Percentiles rank a stretch among this genome's conserved stretches.
These are phyloP conservation scores for Siniperca obscura DNA, from an alignment of 2,797 vertebrate genomes.

Conservation along the genomic window DNA sequence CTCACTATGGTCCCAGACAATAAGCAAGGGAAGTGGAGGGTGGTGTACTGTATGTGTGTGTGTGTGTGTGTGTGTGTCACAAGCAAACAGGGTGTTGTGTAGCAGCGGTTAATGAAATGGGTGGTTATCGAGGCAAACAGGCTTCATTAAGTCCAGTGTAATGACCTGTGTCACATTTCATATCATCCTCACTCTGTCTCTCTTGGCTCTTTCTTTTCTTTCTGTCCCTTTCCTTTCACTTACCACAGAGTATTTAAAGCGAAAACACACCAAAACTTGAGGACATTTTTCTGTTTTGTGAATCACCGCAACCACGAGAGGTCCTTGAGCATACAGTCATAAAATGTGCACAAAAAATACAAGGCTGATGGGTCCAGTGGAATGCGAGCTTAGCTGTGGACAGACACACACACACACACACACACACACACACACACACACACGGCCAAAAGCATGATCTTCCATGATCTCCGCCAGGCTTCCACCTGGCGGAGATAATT, in stretches of 20 bases:
- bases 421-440: no score
- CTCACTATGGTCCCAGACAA: conserved; percentile 58
- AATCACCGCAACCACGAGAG: no score
- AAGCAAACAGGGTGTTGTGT: conserved; percentile 56
- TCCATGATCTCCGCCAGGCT: no score
- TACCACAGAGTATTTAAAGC: neutral
- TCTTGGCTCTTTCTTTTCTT: neutral
- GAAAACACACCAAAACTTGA: neutral
- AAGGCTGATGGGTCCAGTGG: no score
- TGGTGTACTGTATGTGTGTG: conserved; percentile 1
- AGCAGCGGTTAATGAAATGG: conserved; percentile 70
- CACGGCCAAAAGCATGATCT: no score
- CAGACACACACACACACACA: no score
- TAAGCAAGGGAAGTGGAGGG: conserved; percentile 14
- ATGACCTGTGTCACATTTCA: conserved; percentile 74
- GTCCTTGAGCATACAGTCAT: no score
- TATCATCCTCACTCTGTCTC: conserved; percentile 42
- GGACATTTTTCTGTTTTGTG: neutral
- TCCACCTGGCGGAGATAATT: neutral
- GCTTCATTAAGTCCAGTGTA: conserved; percentile 76
- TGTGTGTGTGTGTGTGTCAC: conserved; percentile 9
- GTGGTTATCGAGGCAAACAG: conserved; percentile 73
- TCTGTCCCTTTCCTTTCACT: conserved; percentile 1
- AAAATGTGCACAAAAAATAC: no score
- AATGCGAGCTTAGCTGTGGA: no score